These are phyloP conservation scores for Babyrousa celebensis DNA, from an alignment of 2,797 vertebrate species.

Conservation along the genomic window DNA sequence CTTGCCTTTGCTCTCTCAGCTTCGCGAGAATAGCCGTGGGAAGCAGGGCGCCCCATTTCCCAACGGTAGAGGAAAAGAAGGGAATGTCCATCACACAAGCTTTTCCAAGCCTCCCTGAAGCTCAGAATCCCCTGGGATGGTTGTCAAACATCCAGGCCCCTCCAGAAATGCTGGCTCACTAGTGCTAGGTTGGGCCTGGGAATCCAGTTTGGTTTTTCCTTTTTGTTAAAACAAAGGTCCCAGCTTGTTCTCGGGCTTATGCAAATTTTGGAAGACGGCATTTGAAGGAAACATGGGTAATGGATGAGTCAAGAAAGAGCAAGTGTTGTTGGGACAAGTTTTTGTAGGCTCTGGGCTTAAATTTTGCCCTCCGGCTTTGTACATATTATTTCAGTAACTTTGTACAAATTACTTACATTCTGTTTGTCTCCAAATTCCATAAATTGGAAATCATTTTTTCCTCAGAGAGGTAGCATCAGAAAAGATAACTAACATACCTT, in stretches of 20 bases:
- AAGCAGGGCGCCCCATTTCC: background rate
- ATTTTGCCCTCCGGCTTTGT: background rate
- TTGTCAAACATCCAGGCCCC: background rate
- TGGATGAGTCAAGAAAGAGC: background rate
- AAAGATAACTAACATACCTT: background rate
- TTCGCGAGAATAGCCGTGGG: background rate
- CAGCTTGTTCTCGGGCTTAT: background rate
- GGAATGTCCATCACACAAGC: background rate
- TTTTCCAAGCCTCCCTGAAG: background rate
- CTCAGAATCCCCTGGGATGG: background rate
- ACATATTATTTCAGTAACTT: background rate
- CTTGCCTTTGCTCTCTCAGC: background rate
- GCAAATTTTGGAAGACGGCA: background rate
- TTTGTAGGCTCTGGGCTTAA: background rate
- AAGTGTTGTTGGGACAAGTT: background rate
- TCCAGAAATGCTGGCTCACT: background rate
- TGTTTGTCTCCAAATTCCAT: background rate
- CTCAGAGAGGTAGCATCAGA: background rate
- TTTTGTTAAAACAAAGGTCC: slow-evolving; percentile 50
- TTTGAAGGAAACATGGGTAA: background rate
- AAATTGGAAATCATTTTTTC: background rate
- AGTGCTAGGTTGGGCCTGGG: rapidly evolving
- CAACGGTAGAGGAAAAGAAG: background rate
- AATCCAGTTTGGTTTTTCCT: background rate
- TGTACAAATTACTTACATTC: background rate